Conservation (phyloP, 1,140 invertebrate species). For the Neoseiulus cucumeris region DNA sequence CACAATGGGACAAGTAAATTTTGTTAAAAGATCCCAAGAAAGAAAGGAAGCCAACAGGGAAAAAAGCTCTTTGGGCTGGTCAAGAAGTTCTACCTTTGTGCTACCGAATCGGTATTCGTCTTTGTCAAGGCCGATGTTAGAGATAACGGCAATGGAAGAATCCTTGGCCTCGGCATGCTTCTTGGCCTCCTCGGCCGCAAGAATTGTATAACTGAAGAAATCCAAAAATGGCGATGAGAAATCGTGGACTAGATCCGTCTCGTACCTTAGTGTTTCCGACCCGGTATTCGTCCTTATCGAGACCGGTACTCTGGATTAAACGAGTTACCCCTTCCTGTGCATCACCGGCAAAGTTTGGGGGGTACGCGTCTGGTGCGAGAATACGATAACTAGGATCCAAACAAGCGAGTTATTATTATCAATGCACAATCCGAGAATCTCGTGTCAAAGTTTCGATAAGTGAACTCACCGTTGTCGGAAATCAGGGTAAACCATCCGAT, state of each 20-base stretch:
- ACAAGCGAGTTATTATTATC: slow-evolving; percentile 1
- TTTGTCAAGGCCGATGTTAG: slow-evolving; percentile 46
- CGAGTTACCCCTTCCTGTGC: neutral
- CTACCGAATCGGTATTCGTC: slow-evolving; percentile 83
- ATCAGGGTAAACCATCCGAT: slow-evolving; percentile 98
- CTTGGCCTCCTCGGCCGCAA: slow-evolving; percentile 41
- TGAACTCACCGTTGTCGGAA: slow-evolving; percentile 86
- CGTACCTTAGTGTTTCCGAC: neutral
- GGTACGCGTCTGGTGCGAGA: neutral
- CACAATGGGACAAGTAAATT: no score
- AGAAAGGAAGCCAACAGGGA: neutral
- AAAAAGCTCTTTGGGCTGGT: neutral
- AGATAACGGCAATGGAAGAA: slow-evolving; percentile 9
- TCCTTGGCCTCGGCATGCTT: slow-evolving; percentile 6
- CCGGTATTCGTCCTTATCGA: neutral
- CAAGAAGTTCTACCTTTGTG: slow-evolving; percentile 69
- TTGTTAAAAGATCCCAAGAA: no score
- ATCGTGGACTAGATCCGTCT: neutral
- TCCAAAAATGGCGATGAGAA: neutral
- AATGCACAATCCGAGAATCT: neutral
- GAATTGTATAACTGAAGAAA: slow-evolving; percentile 57
- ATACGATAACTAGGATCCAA: slow-evolving; percentile 4
- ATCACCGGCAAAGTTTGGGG: neutral
- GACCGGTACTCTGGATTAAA: neutral
- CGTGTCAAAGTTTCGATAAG: slow-evolving; percentile 9